Percentiles rank a stretch among this genome's conserved stretches.
Evolutionary conservation across 2,888 invertebrate genomes (phyloP).

Genomic region (Drosophila incognita): DNA sequence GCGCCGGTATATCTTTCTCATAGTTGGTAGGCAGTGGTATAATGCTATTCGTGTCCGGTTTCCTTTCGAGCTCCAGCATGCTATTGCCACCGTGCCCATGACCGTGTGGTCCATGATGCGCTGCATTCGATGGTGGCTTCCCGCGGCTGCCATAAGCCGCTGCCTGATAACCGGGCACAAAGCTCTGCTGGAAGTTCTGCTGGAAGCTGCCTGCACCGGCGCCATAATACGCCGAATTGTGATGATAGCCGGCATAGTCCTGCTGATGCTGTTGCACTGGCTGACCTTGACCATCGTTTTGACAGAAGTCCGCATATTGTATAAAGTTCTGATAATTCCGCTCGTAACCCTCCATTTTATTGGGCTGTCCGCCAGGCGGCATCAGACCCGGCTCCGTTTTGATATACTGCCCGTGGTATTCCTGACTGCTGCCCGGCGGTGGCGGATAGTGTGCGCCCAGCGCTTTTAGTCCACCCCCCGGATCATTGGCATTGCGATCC

Average conservation of each 20-base stretch:
- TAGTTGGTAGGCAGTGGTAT: conserved; percentile 85
- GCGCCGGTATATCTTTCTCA: conserved; percentile 85
- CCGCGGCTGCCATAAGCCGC: conserved; percentile 70
- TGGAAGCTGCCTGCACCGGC: conserved; percentile 81
- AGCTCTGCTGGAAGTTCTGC: conserved; percentile 84
- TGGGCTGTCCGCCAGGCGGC: conserved; percentile 78
- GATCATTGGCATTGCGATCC: conserved; percentile 84
- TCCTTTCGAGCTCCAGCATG: conserved; percentile 83
- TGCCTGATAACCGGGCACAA: conserved; percentile 83
- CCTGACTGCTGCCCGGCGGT: conserved; percentile 67
- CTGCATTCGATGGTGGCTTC: conserved; percentile 46
- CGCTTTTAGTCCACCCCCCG: conserved; percentile 62
- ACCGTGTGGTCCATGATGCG: conserved; percentile 50
- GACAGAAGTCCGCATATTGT: conserved; percentile 85
- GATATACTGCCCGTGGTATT: conserved; percentile 82
- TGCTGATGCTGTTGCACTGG: conserved; percentile 80
- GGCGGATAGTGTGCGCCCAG: conserved; percentile 72
- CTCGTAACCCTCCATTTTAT: conserved; percentile 85
- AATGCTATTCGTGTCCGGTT: conserved; percentile 83
- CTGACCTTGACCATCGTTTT: conserved; percentile 83
- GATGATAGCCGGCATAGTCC: conserved; percentile 79
- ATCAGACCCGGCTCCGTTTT: conserved; percentile 84
- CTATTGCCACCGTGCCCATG: conserved; percentile 74
- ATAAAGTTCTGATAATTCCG: conserved; percentile 85
- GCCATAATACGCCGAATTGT: conserved; percentile 82